Base-by-base conservation (phyloP, 1,140 invertebrate species). In the Chironomus striatipennis region DNA sequence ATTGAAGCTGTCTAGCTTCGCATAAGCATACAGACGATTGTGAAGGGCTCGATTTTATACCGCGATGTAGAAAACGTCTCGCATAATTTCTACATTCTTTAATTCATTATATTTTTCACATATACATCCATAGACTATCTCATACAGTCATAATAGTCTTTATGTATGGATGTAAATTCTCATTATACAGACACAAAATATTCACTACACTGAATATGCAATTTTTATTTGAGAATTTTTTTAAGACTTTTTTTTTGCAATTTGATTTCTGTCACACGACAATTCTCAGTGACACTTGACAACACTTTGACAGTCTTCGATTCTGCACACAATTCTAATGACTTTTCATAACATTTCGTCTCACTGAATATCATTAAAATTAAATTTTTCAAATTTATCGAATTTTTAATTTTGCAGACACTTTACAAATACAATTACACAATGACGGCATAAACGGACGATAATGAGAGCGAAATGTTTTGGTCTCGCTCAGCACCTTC, bases 341-440 rank as follows among this genome's bases (percentile, higher is more conserved):
- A 70, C 65, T 20, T 70, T 70, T 70, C 17, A 70, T 2, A 7
- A 9, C n/a, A 20, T 70, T 70, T 70, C 65, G 20, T 1, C 18
- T 8, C 65, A 10, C 18, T 70, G 10, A 70, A 70, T 10, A 10
- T 21, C 15, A 18, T 18, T 8, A 21, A 20, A 70, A 70, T 10
- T 20, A 9, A 70, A 0, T 20, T 70, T 70, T 70, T 70, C 65
- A 70, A 5, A 70, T 70, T 70, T 70, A 70, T 70, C 65, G 65
- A 70, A 70, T 70, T 70, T 70, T 70, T 20, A 70, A 70, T 70
- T 70, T 70, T 70, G 65, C 65, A 70, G 65, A 70, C 65, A 70
- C 65, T 70, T 18, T 70, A 70, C 65, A 20, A 9, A 70, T 21
- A 70, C 65, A 70, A 20, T 57, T 15, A 70, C 9, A 21, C 65